Base-by-base conservation (phyloP, 2,888 invertebrate species). In the Falcaria lacertinaria region DNA sequence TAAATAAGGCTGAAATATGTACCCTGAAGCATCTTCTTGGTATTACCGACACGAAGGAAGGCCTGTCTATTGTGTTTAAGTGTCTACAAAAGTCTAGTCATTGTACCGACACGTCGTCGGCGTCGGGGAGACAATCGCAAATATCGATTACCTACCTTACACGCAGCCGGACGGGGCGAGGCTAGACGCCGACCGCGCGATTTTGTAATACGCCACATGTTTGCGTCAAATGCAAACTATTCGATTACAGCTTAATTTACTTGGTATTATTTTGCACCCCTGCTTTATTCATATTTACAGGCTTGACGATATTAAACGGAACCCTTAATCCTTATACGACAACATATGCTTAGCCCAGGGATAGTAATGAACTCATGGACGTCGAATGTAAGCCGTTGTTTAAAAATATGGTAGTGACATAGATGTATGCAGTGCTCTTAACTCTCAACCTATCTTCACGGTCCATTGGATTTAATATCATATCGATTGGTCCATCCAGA, bases 81-180 rank as follows among this genome's bases (percentile, higher is more conserved):
- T 7, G 37, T 28, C 8, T 28, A 22, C 11, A 8, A 16, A 22
- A 4, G 36, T 36, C 36, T 35, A 15, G 17, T 36, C 22, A 36
- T 36, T 36, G 14, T 36, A 19, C 11, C 15, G 17, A 19, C 19
- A 36, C 36, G 48, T 37, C 52, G 56, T 64, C 72, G 69, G 19
- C 36, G 48, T 37, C 52, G 56, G 64, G 72, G 69, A 71, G 72
- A 72, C 74, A 69, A 75, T 72, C 74, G 74, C 71, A 70, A 76
- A 69, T 80, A 87, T 84, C 80, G 83, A 83, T 84, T 77, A 62
- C 64, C 50, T 44, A 41, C 47, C 44, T 48, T 36, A 45, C 39
- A 42, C 28, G 36, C 32, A 45, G 34, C 37, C 53, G 43, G 41
- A 41, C 53, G 49, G 35, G 39, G 46, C 47, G 44, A 34, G 48